A percentile compares a stretch with the other conserved stretches of the same genome.
phyloP scores from a whole-genome alignment of 2,113 vertebrate species.

The Coptodon rendalli region DNA sequence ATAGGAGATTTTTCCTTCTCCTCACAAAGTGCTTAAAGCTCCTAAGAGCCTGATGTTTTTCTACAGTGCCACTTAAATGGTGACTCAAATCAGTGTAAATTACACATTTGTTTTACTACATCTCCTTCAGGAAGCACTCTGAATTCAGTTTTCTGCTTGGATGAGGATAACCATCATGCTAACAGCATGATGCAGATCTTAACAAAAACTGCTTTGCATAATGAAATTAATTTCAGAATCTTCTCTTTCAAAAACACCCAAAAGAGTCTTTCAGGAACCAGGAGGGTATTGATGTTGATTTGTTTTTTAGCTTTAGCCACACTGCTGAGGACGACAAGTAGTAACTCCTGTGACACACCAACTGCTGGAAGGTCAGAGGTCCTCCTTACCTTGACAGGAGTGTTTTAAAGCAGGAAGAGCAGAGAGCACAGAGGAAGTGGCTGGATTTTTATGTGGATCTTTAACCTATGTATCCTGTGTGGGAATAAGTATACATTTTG shows the following conservation, averaged over 20 bases:
- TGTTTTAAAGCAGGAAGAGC: constrained; percentile 6
- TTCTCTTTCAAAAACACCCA: neutral
- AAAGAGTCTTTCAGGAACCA: neutral
- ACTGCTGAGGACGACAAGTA: neutral
- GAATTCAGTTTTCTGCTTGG: neutral
- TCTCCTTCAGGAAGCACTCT: neutral
- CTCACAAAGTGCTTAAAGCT: neutral
- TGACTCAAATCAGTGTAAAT: neutral
- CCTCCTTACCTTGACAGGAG: neutral
- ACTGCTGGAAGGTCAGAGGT: neutral
- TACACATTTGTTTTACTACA: neutral
- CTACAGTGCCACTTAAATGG: neutral
- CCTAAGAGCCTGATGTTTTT: neutral
- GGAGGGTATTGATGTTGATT: neutral
- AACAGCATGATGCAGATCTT: neutral
- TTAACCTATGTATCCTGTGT: neutral
- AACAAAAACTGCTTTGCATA: neutral
- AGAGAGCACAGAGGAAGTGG: neutral
- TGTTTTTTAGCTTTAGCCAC: neutral
- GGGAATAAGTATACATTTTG: neutral
- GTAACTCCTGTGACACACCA: neutral
- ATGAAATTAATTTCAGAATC: neutral
- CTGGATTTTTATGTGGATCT: neutral
- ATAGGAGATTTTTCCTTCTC: neutral
- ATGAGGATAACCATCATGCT: neutral